Percentiles rank a stretch among this genome's conserved stretches.
phyloP scores from a whole-genome alignment of 2,113 vertebrate genomes.

The Brienomyrus longianalis region DNA sequence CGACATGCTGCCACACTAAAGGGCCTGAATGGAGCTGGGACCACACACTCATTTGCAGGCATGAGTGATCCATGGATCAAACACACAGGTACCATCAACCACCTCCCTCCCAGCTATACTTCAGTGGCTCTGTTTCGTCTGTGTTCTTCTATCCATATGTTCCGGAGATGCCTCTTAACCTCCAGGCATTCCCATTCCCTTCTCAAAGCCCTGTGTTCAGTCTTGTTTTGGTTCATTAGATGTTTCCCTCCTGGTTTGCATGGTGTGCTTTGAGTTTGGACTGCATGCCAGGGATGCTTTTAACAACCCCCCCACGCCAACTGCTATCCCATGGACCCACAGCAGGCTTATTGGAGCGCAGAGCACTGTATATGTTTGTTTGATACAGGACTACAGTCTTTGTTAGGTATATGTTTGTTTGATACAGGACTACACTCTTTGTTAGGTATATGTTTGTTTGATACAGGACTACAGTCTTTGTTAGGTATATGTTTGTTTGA shows the following conservation, averaged over 20 bases:
- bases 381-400: background rate
- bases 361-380: background rate
- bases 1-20: background rate
- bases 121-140: background rate
- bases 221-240: background rate
- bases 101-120: background rate
- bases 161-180: background rate
- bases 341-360: background rate
- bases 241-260: background rate
- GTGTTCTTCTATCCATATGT: background rate
- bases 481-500: no score
- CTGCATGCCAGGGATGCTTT: background rate
- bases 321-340: background rate
- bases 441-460: no score
- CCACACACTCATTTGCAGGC: background rate
- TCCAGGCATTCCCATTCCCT: background rate
- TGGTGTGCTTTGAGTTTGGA: background rate
- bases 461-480: no score
- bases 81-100: background rate
- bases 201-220: background rate
- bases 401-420: background rate
- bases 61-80: background rate
- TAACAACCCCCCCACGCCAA: background rate
- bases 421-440: no score
- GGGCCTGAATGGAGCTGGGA: background rate